These are phyloP conservation scores for Melanostoma scalare DNA, from an alignment of 2,888 invertebrate genomes.

Conservation along the genomic window DNA sequence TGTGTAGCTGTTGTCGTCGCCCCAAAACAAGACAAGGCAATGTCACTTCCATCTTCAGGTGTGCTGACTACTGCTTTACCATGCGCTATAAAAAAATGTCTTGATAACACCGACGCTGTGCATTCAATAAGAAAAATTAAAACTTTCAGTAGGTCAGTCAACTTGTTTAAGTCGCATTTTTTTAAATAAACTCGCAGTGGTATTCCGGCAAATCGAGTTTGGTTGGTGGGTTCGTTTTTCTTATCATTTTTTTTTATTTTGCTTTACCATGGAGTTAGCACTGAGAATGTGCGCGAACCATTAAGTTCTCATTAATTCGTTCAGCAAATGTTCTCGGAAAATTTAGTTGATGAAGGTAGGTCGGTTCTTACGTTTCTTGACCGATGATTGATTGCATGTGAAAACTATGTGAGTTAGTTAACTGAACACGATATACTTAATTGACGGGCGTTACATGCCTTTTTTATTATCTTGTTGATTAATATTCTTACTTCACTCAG, in stretches of 20 bases:
- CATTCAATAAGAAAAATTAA: slow-evolving; percentile 28
- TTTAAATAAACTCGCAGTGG: slow-evolving; percentile 1
- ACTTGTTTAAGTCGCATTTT: slow-evolving; percentile 48
- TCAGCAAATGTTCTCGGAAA: neutral
- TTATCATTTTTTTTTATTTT: neutral
- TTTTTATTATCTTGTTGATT: no score
- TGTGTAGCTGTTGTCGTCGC: slow-evolving; percentile 11
- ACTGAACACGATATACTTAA: no score
- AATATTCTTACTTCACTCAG: no score
- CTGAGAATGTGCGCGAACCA: neutral
- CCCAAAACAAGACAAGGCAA: slow-evolving; percentile 44
- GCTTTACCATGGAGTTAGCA: no score
- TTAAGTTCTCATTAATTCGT: neutral
- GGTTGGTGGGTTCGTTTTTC: slow-evolving; percentile 31
- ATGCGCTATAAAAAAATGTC: neutral
- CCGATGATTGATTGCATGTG: no score
- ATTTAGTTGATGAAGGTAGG: no score
- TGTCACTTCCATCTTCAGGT: slow-evolving; percentile 15
- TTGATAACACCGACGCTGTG: slow-evolving; percentile 6
- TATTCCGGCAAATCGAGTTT: slow-evolving; percentile 29
- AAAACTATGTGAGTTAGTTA: no score
- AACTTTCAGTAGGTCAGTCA: slow-evolving; percentile 65
- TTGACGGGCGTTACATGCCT: no score
- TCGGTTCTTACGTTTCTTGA: no score
- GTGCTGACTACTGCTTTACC: slow-evolving; percentile 2